Evolutionary conservation across 2,888 invertebrate genomes (phyloP).

Genomic region (Oegoconia quadripuncta): DNA sequence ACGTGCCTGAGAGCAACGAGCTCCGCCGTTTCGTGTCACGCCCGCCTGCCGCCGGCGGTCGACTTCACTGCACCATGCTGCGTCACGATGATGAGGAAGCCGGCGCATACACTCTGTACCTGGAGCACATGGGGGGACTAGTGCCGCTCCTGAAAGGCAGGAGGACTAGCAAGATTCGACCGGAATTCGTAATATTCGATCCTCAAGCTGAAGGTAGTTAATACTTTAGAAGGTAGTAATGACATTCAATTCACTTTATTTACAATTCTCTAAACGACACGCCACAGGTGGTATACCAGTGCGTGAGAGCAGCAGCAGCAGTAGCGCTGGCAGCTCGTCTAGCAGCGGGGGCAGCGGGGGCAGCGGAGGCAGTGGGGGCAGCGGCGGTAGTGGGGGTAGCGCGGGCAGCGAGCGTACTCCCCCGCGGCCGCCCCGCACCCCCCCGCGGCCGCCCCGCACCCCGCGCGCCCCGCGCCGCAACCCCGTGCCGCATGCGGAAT

Average conservation of each 20-base stretch:
- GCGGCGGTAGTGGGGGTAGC: slow-evolving; percentile 41
- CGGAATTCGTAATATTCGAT: slow-evolving; percentile 98
- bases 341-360: slow-evolving; percentile 36
- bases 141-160: slow-evolving; percentile 97
- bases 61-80: slow-evolving; percentile 98
- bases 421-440: slow-evolving; percentile 36
- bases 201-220: slow-evolving; percentile 88
- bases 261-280: slow-evolving; percentile 6
- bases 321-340: slow-evolving; percentile 45
- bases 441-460: slow-evolving; percentile 47
- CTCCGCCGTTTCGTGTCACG: slow-evolving; percentile 95
- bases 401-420: slow-evolving; percentile 46
- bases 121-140: slow-evolving; percentile 97
- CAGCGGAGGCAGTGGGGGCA: slow-evolving; percentile 39
- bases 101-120: slow-evolving; percentile 92
- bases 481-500: slow-evolving; percentile 47
- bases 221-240: neutral
- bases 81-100: slow-evolving; percentile 91
- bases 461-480: slow-evolving; percentile 44
- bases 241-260: neutral
- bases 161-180: slow-evolving; percentile 96
- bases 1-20: slow-evolving; percentile 93
- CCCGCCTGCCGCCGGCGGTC: slow-evolving; percentile 85
- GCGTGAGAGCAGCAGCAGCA: slow-evolving; percentile 52
- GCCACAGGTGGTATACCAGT: slow-evolving; percentile 23